Base-by-base conservation (phyloP, 2,113 vertebrate genomes). In the Patagioenas fasciata region DNA sequence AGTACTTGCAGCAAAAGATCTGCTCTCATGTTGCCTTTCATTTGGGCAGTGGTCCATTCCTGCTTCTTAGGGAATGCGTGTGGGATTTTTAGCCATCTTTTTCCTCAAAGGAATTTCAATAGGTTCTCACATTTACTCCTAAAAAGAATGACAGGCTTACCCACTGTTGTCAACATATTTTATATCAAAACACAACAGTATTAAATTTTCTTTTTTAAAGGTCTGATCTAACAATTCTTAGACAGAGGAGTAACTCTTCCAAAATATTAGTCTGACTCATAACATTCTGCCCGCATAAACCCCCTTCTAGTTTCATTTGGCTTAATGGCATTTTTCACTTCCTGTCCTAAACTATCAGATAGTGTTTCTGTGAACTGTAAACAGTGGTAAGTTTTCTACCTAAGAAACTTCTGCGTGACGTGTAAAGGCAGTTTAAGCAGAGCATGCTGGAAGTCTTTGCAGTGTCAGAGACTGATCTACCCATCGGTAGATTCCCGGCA, bases 191-290 rank as follows among this genome's bases (percentile, higher is more conserved):
- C 53, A 90, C 15, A 78, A 9, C 44, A 69, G 16, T 65, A 65
- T 61, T 67, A 44, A 67, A n/a, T 3, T 32, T 78, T 34, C 67
- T 91, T 88, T 92, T 91, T 87, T 80, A 78, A 80, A 64, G 36
- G 47, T 54, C 36, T 51, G 62, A 85, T 77, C 47, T 87, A 91
- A 74, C 38, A 81, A n/a, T 74, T 92, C 72, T 91, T 93, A 90
- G 82, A 83, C 77, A 89, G 77, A 82, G 77, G 80, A 96, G 65
- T 88, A 93, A 91, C 69, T 80, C 42, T 84, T 96, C 80, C 67
- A 84, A 94, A 95, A 92, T 95, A 88, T 34, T 21, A 3, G 69
- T 74, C 82, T 93, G 95, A 95, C 70, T 95, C 91, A 92, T 61
- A 72, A 58, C 36, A 81, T 94, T 95, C 88, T 96, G 70, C 92